Evolutionary conservation across 2,113 vertebrate genomes (phyloP).

Genomic region (Solea senegalensis): DNA sequence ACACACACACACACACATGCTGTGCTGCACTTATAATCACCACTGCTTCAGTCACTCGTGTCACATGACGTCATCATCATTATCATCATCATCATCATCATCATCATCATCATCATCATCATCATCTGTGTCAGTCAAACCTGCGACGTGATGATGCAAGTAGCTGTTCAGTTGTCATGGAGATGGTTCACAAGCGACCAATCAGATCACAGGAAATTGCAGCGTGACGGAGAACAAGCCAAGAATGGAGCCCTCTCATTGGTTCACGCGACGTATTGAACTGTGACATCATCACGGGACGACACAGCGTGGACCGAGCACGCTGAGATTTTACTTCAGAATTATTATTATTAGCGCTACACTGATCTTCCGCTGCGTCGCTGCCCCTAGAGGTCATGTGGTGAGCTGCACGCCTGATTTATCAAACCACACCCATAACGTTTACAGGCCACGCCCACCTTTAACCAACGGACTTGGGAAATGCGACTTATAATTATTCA

Average conservation of each 20-base stretch:
- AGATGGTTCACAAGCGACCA: constrained; percentile 21
- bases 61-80: constrained; percentile 2
- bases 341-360: too few species aligned
- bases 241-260: not conserved
- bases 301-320: too few species aligned
- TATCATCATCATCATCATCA: not conserved
- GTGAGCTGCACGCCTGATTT: not conserved
- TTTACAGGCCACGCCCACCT: too few species aligned
- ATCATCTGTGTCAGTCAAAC: not conserved
- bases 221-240: not conserved
- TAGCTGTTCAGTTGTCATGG: not conserved
- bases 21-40: constrained; percentile 53
- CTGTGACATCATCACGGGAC: too few species aligned
- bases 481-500: too few species aligned
- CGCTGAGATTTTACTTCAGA: too few species aligned
- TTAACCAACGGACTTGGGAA: too few species aligned
- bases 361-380: not conserved
- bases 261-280: not conserved
- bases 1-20: constrained; percentile 48
- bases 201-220: not conserved
- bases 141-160: not conserved
- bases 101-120: not conserved
- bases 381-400: not conserved
- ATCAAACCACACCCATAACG: too few species aligned
- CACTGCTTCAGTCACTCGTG: constrained; percentile 34